Evolutionary conservation across 2,797 vertebrate genomes (phyloP).

Genomic region (Sebastes nivosus): DNA sequence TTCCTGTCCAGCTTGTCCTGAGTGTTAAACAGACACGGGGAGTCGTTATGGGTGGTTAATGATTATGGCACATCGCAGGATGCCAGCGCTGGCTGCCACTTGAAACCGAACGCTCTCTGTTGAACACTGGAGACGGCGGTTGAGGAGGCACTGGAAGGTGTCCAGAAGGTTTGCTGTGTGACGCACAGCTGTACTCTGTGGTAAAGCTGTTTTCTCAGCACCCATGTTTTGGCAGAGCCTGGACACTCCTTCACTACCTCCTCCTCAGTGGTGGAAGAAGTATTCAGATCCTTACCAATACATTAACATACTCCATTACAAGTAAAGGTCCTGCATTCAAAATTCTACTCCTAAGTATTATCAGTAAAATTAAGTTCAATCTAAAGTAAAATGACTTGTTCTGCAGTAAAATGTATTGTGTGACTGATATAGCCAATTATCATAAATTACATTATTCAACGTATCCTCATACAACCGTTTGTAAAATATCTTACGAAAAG

Average conservation of each 20-base stretch:
- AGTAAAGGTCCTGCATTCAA: neutral
- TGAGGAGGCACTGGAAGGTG: slow-evolving; percentile 45
- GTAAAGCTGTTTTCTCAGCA: slow-evolving; percentile 47
- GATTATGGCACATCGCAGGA: slow-evolving; percentile 14
- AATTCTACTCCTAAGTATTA: neutral
- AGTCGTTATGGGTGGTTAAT: slow-evolving; percentile 34
- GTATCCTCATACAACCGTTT: too few relatives aligned
- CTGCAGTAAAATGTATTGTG: neutral
- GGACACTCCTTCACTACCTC: neutral
- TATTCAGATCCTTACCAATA: neutral
- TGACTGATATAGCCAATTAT: neutral
- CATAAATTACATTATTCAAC: too few relatives aligned
- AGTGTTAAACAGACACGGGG: slow-evolving; percentile 26
- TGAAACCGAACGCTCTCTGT: slow-evolving; percentile 35
- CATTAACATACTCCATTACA: neutral
- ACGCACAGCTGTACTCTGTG: slow-evolving; percentile 51
- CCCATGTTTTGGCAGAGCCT: slow-evolving; percentile 43
- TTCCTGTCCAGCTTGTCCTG: neutral
- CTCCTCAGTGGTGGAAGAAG: neutral
- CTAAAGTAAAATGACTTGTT: neutral
- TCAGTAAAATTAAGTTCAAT: neutral
- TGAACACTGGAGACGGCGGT: slow-evolving; percentile 29
- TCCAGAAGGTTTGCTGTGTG: slow-evolving; percentile 48
- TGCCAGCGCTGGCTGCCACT: slow-evolving; percentile 38
- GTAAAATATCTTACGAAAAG: too few relatives aligned